Evolutionary conservation across 2,113 vertebrate species (phyloP).

Genomic region (Malurus elegans): DNA sequence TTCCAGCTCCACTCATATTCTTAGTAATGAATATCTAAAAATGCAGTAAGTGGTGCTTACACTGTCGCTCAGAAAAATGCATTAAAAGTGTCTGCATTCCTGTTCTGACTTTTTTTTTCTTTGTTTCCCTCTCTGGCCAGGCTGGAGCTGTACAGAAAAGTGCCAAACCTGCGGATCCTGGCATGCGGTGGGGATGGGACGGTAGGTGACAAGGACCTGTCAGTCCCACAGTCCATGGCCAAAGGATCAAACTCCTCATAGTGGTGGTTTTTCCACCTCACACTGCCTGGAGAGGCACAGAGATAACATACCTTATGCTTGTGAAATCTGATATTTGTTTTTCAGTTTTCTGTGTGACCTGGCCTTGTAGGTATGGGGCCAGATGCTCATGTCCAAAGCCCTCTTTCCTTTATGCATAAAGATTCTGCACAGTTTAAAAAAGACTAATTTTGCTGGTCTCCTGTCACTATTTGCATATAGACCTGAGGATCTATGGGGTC

Average conservation of each 20-base stretch:
- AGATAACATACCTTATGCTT: accelerated
- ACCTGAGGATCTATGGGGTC: neutral
- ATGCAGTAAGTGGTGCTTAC: neutral
- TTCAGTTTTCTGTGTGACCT: neutral
- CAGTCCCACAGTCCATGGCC: accelerated
- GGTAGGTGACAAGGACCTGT: slow-evolving; percentile 47
- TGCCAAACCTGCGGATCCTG: slow-evolving; percentile 82
- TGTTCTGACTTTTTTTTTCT: neutral
- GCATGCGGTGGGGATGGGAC: slow-evolving; percentile 84
- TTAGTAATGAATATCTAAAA: neutral
- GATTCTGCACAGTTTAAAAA: neutral
- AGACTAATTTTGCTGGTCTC: neutral
- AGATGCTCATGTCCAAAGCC: neutral
- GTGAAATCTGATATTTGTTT: neutral
- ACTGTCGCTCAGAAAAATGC: neutral
- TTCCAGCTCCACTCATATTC: neutral
- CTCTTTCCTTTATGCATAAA: neutral
- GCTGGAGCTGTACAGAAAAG: slow-evolving; percentile 82
- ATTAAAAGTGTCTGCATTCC: neutral
- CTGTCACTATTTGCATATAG: neutral
- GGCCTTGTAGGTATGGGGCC: neutral
- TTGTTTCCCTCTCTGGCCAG: neutral
- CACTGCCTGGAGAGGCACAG: neutral
- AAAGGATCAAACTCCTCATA: neutral
- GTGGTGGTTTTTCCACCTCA: neutral